Base-by-base conservation (phyloP, 2,888 invertebrate species). In the Coelopa pilipes region DNA sequence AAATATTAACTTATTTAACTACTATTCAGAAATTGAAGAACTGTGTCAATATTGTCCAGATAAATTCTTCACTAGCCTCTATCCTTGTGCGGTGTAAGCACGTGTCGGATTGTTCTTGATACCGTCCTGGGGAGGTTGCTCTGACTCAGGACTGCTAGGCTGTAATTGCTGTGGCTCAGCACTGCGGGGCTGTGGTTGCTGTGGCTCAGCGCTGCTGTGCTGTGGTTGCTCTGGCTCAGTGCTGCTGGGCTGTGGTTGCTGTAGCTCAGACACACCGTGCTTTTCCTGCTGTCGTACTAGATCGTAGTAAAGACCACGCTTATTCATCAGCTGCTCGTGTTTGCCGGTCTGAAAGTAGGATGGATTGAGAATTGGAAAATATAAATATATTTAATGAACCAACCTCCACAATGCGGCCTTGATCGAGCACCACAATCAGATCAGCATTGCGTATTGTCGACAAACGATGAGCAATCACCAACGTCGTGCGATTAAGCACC, bases 401-500 rank as follows among this genome's bases (percentile, higher is more conserved):
- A 85, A 95, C 95, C 92, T 96, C 96, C 2, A 93, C 93, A 79
- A 97, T 92, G 74, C 89, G 89, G 49, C 98, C 98, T 80, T 93
- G 92, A 79, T 93, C 92, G 65, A 98, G 89, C 3, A 99, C 98
- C 45, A 96, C 96, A 79, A 98, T 98, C 15, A 95, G 82, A 85
- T 98, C 96, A 0, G 98, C 98, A 85, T 95, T 93, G 84, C 93
- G 92, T 74, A 99, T 92, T 0, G 98, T 99, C 50, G 96, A 96
- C 73, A 98, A 89, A 45, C 98, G 89, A 86, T 98, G 98, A 3
- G 98, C 98, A 79, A 99, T 98, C 0, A 98, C 93, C n/a, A 99
- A 87, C 0, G 97, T 97, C 0, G 98, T 98, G 74, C 97, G 90
- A 1, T 96, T 95, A 81, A 92, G 90, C 9, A 93, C 91, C 0